Evolutionary conservation across 2,797 vertebrate species (phyloP).

Genomic region (Luscinia luscinia): DNA sequence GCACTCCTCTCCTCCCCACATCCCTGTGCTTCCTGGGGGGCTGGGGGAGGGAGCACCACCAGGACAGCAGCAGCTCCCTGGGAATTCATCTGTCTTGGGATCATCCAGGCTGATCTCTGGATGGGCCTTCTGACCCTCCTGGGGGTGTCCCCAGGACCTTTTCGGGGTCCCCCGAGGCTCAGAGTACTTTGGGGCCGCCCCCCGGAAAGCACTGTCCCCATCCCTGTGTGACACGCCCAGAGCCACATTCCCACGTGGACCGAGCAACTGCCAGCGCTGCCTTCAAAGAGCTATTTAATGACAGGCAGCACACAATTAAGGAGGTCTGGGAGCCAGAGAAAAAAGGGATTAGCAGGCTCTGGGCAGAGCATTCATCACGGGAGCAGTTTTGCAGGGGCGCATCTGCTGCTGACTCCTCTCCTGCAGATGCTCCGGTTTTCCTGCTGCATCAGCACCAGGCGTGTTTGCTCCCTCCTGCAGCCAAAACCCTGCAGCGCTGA

Average conservation of each 20-base stretch:
- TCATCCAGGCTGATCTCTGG: neutral
- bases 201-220: fast-evolving
- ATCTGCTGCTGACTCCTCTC: slow-evolving; percentile 52
- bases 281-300: slow-evolving; percentile 15
- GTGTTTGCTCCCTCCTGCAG: slow-evolving; percentile 28
- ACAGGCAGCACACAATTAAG: neutral
- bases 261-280: neutral
- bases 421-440: slow-evolving; percentile 13
- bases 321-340: slow-evolving; percentile 15
- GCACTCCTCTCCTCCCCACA: neutral
- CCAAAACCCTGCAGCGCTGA: neutral
- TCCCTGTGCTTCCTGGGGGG: fast-evolving
- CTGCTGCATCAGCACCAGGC: slow-evolving; percentile 23
- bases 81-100: neutral
- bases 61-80: neutral
- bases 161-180: neutral
- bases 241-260: neutral
- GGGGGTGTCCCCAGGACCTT: neutral
- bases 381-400: slow-evolving; percentile 40
- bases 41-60: neutral
- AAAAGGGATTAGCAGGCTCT: slow-evolving; percentile 1
- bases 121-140: neutral
- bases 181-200: neutral
- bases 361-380: neutral
- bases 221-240: neutral